These are phyloP conservation scores for Saccostrea cuccullata DNA, from an alignment of 1,140 invertebrate species.

Conservation along the genomic window DNA sequence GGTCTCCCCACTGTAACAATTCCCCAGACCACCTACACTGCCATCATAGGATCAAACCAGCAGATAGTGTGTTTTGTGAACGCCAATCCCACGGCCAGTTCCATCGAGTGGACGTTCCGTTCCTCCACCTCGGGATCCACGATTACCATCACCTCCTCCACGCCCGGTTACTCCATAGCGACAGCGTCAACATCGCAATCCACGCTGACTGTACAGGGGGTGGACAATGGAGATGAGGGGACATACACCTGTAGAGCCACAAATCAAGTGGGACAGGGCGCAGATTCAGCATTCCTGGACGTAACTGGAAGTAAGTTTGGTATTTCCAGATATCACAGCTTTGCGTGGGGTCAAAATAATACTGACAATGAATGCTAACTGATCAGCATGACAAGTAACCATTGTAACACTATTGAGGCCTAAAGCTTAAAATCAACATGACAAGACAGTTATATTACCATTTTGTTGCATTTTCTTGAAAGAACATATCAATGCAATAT, in stretches of 20 bases:
- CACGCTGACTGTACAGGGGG: conserved; percentile 37
- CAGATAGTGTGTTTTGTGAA: conserved; percentile 36
- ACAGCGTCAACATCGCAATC: conserved; percentile 7
- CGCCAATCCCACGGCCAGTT: conserved; percentile 39
- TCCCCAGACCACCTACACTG: conserved; percentile 42
- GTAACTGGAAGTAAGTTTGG: conserved; percentile 37
- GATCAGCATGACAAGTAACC: background rate
- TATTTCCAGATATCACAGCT: background rate
- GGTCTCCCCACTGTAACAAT: conserved; percentile 49
- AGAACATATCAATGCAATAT: too few relatives aligned
- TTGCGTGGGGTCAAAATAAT: background rate
- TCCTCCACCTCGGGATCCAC: conserved; percentile 27
- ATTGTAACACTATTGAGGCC: background rate
- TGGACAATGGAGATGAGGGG: conserved; percentile 41
- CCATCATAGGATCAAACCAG: conserved; percentile 18
- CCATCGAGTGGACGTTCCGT: conserved; percentile 41
- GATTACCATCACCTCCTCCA: conserved; percentile 36
- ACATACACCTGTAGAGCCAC: conserved; percentile 50
- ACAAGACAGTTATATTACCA: too few relatives aligned
- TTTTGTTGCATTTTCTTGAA: too few relatives aligned
- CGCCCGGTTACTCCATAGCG: conserved; percentile 4
- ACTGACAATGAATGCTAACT: background rate
- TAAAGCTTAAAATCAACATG: background rate
- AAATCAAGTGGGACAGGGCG: conserved; percentile 44
- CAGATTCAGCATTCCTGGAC: background rate